Base-by-base conservation (phyloP, 2,797 vertebrate species). In the Paratrypauchen microcephalus region DNA sequence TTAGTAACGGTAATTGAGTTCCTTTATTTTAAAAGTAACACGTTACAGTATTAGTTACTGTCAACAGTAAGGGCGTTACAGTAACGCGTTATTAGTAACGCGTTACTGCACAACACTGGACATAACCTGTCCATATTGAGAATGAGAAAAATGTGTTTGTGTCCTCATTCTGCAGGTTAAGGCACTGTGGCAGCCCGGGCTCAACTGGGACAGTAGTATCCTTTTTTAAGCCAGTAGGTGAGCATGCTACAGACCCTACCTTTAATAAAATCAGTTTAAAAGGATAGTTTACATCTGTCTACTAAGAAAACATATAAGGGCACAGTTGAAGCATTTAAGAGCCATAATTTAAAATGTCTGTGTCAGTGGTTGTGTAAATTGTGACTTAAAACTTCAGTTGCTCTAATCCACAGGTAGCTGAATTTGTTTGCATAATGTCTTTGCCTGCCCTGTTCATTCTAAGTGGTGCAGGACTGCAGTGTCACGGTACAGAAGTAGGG, bases 341-440 rank as follows among this genome's bases (percentile, higher is more conserved):
- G 13, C 23, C 11, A n/a, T 24, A 23, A 5, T 47, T 24, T 47
- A 13, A 24, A 47, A 24, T 13, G 32, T 61, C 32, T 59, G 41
- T 16, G 26, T 59, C 57, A 18, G 57, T n/a, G 16, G 9, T 36
- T 61, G 9, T 15, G n/a, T 55, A 55, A 55, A 55, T 23, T 15
- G 18, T 32, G 26, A 9, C 28, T 41, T 61, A 39, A 21, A 39
- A 24, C 19, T 21, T 61, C 32, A 45, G 36, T 11, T 16, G 39
- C n/a, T 45, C 11, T 6, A 50, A 52, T 63, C 8, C n/a, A 15
- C 83, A 85, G 79, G 73, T 83, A 78, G 56, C 15, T 13, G 65
- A 47, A 69, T 66, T 82, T 70, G 74, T 86, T 66, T 82, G 76
- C 82, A 83, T 70, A 83, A 76, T 79, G 66, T 70, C 68, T 58